phyloP scores from a whole-genome alignment of 2,113 vertebrate species.

The Phocoena phocoena region DNA sequence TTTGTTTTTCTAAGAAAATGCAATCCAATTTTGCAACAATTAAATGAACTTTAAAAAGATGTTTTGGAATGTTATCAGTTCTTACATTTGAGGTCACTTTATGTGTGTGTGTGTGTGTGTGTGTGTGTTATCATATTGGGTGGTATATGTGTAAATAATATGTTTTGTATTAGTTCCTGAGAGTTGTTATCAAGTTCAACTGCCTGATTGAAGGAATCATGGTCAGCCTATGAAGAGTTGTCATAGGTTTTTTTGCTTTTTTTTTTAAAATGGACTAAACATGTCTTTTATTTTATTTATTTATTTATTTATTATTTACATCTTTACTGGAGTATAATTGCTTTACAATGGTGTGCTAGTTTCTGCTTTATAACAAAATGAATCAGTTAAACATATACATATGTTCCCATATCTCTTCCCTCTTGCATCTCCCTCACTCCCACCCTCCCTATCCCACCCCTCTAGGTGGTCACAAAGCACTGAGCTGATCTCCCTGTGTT shows the following conservation, averaged over 20 bases:
- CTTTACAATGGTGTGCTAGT: too few species aligned
- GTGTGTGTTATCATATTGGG: not conserved
- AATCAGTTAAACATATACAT: too few species aligned
- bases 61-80: not conserved
- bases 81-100: not conserved
- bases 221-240: not conserved
- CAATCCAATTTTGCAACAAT: not conserved
- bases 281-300: too few species aligned
- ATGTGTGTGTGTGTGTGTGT: rapidly evolving
- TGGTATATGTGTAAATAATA: not conserved
- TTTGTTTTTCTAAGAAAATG: slow-evolving; percentile 6
- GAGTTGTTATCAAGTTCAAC: not conserved
- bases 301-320: too few species aligned
- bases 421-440: too few species aligned
- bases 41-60: not conserved
- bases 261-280: too few species aligned
- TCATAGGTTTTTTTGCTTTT: not conserved
- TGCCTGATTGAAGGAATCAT: not conserved
- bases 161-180: not conserved
- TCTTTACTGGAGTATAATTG: too few species aligned
- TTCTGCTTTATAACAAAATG: too few species aligned
- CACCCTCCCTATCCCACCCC: too few species aligned
- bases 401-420: too few species aligned
- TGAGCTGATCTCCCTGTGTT: too few species aligned
- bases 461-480: too few species aligned